A percentile compares a stretch with the other conserved stretches of the same genome.
Conservation (phyloP, 2,797 vertebrate species). For the Manis javanica region DNA sequence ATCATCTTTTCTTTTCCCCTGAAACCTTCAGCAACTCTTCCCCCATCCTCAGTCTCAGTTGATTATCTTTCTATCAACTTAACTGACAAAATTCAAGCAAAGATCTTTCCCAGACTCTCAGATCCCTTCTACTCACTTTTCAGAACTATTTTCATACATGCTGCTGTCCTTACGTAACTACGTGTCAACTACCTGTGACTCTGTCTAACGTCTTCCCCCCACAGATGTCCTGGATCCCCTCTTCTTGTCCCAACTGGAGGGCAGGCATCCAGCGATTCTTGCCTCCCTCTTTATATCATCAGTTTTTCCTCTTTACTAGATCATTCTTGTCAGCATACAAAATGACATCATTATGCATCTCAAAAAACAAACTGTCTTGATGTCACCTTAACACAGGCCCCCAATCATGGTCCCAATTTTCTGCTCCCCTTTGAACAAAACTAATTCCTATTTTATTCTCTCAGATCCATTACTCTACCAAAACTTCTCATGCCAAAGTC, state of each 20-base stretch:
- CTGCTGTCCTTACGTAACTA: not conserved
- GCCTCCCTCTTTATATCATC: not conserved
- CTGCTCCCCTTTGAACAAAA: not conserved
- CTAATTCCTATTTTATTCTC: not conserved
- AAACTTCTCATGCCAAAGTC: not conserved
- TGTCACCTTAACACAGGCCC: not conserved
- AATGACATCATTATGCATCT: not conserved
- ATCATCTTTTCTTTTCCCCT: not conserved
- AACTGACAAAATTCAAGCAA: not conserved
- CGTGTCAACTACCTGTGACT: not conserved
- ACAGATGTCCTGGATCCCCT: not conserved
- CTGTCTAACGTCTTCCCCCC: not conserved
- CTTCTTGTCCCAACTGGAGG: not conserved
- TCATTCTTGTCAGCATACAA: not conserved
- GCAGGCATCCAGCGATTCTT: not conserved
- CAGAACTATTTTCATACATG: not conserved
- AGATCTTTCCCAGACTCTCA: not conserved
- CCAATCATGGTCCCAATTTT: not conserved
- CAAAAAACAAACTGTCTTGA: not conserved
- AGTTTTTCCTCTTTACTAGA: not conserved
- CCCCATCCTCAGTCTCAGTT: not conserved
- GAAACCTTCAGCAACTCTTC: not conserved
- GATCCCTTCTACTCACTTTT: not conserved
- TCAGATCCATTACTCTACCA: not conserved
- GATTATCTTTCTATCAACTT: not conserved